Conservation (phyloP, 2,888 invertebrate species). For the Tetragnatha montana region DNA sequence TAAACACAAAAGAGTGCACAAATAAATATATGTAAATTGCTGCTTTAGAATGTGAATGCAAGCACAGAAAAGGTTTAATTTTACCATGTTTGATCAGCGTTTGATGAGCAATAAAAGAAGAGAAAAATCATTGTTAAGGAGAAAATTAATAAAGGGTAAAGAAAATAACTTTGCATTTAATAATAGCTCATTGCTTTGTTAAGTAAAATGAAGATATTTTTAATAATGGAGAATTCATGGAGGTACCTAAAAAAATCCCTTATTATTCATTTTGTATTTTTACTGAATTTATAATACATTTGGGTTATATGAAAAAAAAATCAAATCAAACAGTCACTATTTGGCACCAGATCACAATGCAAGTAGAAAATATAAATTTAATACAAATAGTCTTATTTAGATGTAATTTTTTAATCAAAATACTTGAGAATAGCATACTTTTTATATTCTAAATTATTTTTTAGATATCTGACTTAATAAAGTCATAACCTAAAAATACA, state of each 20-base stretch:
- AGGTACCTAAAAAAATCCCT: no score
- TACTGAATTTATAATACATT: not conserved
- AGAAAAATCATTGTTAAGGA: conserved; percentile 2
- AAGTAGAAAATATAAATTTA: no score
- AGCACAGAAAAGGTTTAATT: conserved; percentile 41
- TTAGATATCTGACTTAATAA: no score
- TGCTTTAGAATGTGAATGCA: conserved; percentile 10
- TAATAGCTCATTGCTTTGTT: not conserved
- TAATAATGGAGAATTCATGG: no score
- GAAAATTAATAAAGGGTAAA: not conserved
- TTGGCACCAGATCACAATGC: no score
- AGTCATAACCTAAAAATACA: no score
- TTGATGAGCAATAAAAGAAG: conserved; percentile 51
- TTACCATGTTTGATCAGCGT: conserved; percentile 54
- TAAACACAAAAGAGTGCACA: conserved; percentile 46
- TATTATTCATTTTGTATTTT: not conserved
- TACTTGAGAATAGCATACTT: no score
- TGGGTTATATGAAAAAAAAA: not conserved
- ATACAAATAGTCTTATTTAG: no score
- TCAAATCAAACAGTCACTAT: no score
- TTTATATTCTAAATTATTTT: no score
- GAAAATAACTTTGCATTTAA: not conserved
- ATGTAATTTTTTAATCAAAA: no score
- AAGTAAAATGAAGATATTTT: no score
- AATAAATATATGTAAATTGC: conserved; percentile 43